Base-by-base conservation (phyloP, 2,888 invertebrate genomes). In the Sesia bembeciformis region DNA sequence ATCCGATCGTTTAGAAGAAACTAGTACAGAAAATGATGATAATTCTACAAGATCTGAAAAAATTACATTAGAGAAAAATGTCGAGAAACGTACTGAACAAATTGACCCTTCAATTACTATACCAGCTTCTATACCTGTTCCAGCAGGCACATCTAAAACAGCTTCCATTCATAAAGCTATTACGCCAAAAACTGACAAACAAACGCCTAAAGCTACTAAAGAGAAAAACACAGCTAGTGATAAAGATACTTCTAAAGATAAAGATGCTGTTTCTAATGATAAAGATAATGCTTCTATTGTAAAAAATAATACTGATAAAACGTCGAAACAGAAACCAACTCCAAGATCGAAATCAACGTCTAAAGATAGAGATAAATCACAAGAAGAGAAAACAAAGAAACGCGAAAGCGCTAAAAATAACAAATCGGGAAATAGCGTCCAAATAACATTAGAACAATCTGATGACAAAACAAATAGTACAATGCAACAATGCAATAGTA, bases 401-500 rank as follows among this genome's bases (percentile, higher is more conserved):
- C 60, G 67, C 59, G 66, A 72, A 4, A 73, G 76, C 55, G 79
- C 80, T 2, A 80, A 68, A 61, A 65, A 57, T 51, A 78, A 75
- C 56, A 77, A 72, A 58, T 74, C 76, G 23, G 23, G 1, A 23
- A 23, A 23, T 23, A 23, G 23, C 23, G 23, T 23, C 3, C 54
- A 72, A 0, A 76, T 65, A 7, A 46, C n/a, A 46, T 4, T 23
- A 23, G n/a, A 46, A n/a, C 46, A 46, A 46, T n/a, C 46, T 46
- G 8, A 46, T 8, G 8, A 46, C 23, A 46, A 46, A 4, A 23
- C n/a, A n/a, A n/a, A n/a, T n/a, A n/a, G n/a, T n/a, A n/a, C n/a
- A n/a, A n/a, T 46, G 2, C 3, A 40, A 53, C 40, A 52, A 40
- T 23, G 40, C 53, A 6, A 46, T 3, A 46, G 8, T n/a, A 46